These are phyloP conservation scores for Carterocephalus palaemon DNA, from an alignment of 2,888 invertebrate species.

Conservation along the genomic window DNA sequence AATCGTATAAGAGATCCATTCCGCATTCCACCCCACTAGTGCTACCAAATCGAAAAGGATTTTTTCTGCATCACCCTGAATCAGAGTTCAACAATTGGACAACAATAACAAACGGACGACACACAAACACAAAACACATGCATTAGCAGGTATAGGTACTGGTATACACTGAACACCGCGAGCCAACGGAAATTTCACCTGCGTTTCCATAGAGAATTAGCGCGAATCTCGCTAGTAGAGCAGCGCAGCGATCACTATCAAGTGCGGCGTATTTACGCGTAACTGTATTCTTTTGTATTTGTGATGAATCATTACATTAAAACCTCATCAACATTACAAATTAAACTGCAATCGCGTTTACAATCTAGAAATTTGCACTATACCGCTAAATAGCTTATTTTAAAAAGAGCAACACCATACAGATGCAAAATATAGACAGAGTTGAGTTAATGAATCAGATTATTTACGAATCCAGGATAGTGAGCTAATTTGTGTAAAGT, in stretches of 20 bases:
- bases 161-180: conserved; percentile 4
- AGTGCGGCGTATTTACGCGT: not conserved
- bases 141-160: not conserved
- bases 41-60: conserved; percentile 2
- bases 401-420: too few relatives aligned
- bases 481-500: too few relatives aligned
- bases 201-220: conserved; percentile 8
- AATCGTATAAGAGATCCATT: not conserved
- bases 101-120: not conserved
- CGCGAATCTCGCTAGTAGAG: conserved; percentile 6
- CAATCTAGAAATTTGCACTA: conserved; percentile 9
- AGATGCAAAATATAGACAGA: too few relatives aligned
- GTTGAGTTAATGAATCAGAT: too few relatives aligned
- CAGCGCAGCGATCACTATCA: conserved; percentile 17
- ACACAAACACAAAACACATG: too few relatives aligned
- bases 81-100: not conserved
- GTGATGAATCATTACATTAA: conserved; percentile 15
- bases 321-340: conserved; percentile 14
- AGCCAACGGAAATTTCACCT: conserved; percentile 16
- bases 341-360: not conserved
- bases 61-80: too few relatives aligned
- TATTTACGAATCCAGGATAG: too few relatives aligned
- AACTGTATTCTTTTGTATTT: conserved; percentile 20
- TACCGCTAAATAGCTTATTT: not conserved
- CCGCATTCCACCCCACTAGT: conserved; percentile 2